Evolutionary conservation across 1,140 invertebrate genomes (phyloP).

Genomic region (Penaeus indicus): DNA sequence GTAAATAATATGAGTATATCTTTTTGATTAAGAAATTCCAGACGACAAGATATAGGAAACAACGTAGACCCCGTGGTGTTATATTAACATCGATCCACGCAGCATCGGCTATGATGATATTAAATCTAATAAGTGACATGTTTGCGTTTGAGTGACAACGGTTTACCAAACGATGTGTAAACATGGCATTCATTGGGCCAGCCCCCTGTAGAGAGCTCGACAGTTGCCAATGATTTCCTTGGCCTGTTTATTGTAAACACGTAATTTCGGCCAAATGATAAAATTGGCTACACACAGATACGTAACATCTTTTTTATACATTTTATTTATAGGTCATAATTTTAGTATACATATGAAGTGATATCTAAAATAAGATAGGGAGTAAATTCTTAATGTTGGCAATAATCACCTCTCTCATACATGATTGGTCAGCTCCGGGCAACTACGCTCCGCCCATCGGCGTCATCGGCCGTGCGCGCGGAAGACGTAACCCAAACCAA

Average conservation of each 20-base stretch:
- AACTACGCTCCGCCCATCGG: constrained; percentile 40
- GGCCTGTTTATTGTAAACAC: too few species aligned
- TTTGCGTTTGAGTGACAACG: constrained; percentile 21
- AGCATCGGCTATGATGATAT: constrained; percentile 37
- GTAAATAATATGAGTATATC: too few species aligned
- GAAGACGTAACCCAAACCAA: constrained; percentile 36
- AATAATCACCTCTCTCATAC: background rate
- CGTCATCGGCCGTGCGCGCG: background rate
- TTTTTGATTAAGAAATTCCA: too few species aligned
- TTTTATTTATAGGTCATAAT: too few species aligned
- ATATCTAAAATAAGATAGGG: background rate
- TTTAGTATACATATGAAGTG: too few species aligned
- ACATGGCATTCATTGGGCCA: constrained; percentile 17
- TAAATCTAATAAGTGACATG: constrained; percentile 48
- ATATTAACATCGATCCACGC: too few species aligned
- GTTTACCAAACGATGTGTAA: constrained; percentile 39
- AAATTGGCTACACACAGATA: too few species aligned
- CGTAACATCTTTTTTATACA: too few species aligned
- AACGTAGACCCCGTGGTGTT: too few species aligned
- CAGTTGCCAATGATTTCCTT: background rate
- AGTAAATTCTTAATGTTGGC: background rate
- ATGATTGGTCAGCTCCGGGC: constrained; percentile 46
- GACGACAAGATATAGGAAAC: too few species aligned
- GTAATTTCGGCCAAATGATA: too few species aligned
- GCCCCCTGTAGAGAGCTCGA: background rate